Base-by-base conservation (phyloP, 2,888 invertebrate genomes). In the Scotopteryx bipunctaria region DNA sequence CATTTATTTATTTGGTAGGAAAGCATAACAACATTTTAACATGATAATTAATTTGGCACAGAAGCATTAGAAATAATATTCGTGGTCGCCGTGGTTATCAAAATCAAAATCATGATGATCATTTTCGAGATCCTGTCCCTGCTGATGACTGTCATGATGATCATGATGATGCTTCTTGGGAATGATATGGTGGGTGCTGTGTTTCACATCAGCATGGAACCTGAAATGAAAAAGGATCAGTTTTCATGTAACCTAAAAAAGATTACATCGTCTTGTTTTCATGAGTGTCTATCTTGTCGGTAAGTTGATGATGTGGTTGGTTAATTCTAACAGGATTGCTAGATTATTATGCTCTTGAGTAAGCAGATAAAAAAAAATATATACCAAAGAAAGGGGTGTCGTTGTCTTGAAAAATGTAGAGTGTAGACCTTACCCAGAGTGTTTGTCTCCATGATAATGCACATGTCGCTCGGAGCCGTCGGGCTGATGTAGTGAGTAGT, bases 31-130 rank as follows among this genome's bases (percentile, higher is more conserved):
- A 21, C 5, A 21, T 21, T 21, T 21, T n/a, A n/a, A n/a, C n/a
- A n/a, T n/a, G n/a, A n/a, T n/a, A n/a, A n/a, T n/a, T n/a, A n/a
- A n/a, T n/a, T n/a, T 21, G 4, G 21, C 21, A 37, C 13, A n/a
- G 6, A 3, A 17, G 4, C 3, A 21, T 45, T 21, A 45, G 21
- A 48, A 50, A 44, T 50, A 33, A n/a, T 38, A 36, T 5, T 76
- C 76, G 69, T 91, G 76, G 73, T 92, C 91, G 1, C n/a, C n/a
- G n/a, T 21, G 21, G 5, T 21, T 6, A 5, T 21, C 21, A 21
- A 6, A 6, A 21, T 6, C 21, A 21, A 21, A 21, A 5, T 4
- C 21, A 21, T 21, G 5, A 5, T 21, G 21, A 21, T 21, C 21
- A 21, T 21, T 21, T 5, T 60, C 50, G 40, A 69, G 57, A 16